A percentile compares a stretch with the other conserved stretches of the same genome.
Evolutionary conservation across 2,113 vertebrate species (phyloP).

Genomic region (Toxotes chatareus): DNA sequence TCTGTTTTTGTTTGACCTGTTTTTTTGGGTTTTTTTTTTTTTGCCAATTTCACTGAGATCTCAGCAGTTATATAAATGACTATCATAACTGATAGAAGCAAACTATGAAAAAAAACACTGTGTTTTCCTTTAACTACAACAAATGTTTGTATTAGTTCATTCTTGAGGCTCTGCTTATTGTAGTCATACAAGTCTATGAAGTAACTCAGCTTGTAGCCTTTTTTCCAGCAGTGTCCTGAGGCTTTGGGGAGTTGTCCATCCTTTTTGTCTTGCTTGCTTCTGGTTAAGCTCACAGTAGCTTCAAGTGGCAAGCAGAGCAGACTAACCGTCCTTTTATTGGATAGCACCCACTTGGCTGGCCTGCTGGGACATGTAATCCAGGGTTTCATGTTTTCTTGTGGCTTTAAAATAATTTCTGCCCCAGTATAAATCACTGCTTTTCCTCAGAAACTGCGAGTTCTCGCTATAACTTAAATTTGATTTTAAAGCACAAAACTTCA

Average conservation of each 20-base stretch:
- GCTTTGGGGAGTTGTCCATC: conserved; percentile 25
- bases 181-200: not conserved
- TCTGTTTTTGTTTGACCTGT: not conserved
- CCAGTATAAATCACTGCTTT: not conserved
- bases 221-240: not conserved
- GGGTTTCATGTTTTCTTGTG: conserved; percentile 10
- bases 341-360: not conserved
- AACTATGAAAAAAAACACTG: not conserved
- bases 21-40: not conserved
- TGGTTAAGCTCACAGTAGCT: not conserved
- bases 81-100: not conserved
- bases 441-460: not conserved
- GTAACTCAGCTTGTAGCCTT: not conserved
- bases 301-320: not conserved
- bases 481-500: not conserved
- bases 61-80: not conserved
- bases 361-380: conserved; percentile 23
- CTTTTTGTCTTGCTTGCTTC: not conserved
- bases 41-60: not conserved
- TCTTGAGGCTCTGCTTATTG: not conserved
- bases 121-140: not conserved
- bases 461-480: not conserved
- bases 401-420: conserved; percentile 19
- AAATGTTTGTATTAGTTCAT: not conserved
- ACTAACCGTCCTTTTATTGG: not conserved